These are phyloP conservation scores for Sciurus carolinensis DNA, from an alignment of 2,797 vertebrate species.

Conservation along the genomic window DNA sequence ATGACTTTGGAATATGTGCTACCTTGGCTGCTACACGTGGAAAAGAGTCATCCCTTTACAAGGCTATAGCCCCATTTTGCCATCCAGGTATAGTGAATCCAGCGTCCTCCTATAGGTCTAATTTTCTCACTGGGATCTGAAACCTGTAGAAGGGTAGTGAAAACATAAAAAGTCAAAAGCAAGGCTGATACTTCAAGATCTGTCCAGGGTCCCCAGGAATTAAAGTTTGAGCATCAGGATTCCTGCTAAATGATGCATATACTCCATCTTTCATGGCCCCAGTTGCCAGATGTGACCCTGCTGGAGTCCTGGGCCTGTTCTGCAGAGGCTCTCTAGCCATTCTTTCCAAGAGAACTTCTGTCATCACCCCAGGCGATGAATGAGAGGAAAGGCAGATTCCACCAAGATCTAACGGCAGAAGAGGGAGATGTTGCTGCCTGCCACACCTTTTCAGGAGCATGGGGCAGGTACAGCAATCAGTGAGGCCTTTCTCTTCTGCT, in stretches of 20 bases:
- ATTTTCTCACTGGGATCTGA: not conserved
- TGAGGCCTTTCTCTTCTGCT: too few species aligned
- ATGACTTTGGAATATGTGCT: not conserved
- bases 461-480: too few species aligned
- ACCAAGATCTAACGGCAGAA: not conserved
- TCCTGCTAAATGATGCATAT: not conserved
- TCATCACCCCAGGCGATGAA: not conserved
- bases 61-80: not conserved
- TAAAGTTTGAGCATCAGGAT: not conserved
- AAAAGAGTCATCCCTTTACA: not conserved
- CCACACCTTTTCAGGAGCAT: too few species aligned
- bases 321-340: not conserved
- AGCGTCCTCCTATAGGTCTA: not conserved
- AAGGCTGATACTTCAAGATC: not conserved
- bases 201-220: not conserved
- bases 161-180: not conserved
- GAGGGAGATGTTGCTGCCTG: too few species aligned
- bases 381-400: not conserved
- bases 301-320: not conserved
- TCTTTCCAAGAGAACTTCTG: not conserved
- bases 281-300: accelerated
- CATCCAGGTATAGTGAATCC: not conserved
- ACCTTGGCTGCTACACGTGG: not conserved
- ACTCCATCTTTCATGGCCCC: not conserved
- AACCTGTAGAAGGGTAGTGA: not conserved